Evolutionary conservation across 1,140 invertebrate species (phyloP), one percentile per base, ranked within the genome.

Genomic region (Cotesia typhae): DNA sequence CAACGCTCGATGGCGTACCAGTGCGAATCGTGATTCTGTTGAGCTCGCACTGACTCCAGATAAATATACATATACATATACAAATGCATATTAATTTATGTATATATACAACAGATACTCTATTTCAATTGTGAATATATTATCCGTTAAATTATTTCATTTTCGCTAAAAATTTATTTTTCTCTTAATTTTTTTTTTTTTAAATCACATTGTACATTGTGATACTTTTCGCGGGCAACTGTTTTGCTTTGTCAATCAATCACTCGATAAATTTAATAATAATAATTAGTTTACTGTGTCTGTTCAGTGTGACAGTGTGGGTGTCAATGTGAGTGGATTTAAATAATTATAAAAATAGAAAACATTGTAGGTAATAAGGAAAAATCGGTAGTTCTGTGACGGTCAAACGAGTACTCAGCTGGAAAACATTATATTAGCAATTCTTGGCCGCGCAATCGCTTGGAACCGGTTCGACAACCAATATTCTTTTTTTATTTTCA

Each of bases 21-120:
- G 84, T 85, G 80, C 82, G 83, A 78, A 83, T 85, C 83, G 84
- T 85, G 83, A 85, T 84, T 84, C 83, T 83, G 83, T 80, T 80
- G 78, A 75, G 80, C 79, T 81, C 83, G 80, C 80, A 85, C 77
- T 81, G 10, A 60, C 67, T 65, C 65, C 35, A 66, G 61, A 55
- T 66, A 28, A 20, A 35, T 70, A 47, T 6, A 47, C 60, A 51
- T 51, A 14, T 57, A 55, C 20, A 28, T 28, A 10, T 20, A 17
- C 53, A 57, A 28, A 28, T 28, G 28, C 28, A 28, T 28, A 28
- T 28, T 28, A 28, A 52, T 52, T 52, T 52, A 52, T 52, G 9
- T 12, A 52, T 57, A 1, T 14, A 57, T 57, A 17, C 4, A 6
- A 57, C 17, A 17, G 6, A 3, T 17, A 17, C n/a, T 57, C 6